Conservation (phyloP, 2,797 vertebrate genomes). For the Oryzias sinensis region DNA sequence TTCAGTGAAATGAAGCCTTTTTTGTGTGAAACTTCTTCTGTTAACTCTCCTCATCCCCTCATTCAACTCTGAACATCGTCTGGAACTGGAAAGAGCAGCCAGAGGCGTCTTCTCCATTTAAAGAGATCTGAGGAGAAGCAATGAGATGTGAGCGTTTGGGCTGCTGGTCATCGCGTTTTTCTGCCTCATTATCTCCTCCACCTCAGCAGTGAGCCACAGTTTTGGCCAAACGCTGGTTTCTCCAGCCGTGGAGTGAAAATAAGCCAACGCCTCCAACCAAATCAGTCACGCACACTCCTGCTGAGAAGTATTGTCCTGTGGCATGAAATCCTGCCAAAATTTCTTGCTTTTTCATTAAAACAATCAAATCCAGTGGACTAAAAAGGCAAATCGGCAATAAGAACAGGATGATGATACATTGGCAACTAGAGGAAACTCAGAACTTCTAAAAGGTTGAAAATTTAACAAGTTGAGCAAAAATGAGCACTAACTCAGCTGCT, state of each 20-base stretch:
- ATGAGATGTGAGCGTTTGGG: constrained; percentile 23
- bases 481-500: no score
- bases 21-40: constrained; percentile 5
- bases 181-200: constrained; percentile 38
- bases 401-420: no score
- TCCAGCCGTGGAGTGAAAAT: neutral
- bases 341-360: no score
- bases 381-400: no score
- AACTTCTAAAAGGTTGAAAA: no score
- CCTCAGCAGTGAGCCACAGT: constrained; percentile 11
- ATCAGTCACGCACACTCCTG: constrained; percentile 5
- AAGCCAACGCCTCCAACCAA: no score
- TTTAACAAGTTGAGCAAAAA: no score
- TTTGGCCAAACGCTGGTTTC: constrained; percentile 5
- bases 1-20: neutral
- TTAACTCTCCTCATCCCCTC: neutral
- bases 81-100: constrained; percentile 6
- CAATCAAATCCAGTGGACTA: no score
- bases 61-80: neutral
- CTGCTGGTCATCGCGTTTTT: constrained; percentile 22
- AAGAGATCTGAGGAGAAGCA: constrained; percentile 17
- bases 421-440: no score
- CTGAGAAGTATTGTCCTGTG: no score
- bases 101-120: constrained; percentile 22
- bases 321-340: no score